These are phyloP conservation scores for Limosa lapponica DNA, from an alignment of 2,797 vertebrate genomes.

Conservation along the genomic window DNA sequence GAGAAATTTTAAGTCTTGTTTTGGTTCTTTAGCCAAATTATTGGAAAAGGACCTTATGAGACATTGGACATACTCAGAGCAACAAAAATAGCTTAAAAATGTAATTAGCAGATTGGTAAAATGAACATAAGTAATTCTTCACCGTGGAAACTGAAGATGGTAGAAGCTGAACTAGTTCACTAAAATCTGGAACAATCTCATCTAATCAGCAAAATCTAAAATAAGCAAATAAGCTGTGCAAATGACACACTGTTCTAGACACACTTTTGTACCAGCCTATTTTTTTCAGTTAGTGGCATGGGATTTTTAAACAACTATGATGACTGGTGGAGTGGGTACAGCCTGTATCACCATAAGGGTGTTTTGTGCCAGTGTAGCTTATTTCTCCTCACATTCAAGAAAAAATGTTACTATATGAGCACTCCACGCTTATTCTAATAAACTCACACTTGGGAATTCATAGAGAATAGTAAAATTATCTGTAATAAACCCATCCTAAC, in stretches of 20 bases:
- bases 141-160: background rate
- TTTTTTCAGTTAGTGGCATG: background rate
- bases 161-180: background rate
- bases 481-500: background rate
- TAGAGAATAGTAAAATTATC: background rate
- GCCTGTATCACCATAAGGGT: background rate
- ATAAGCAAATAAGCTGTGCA: background rate
- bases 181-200: background rate
- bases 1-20: background rate
- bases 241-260: background rate
- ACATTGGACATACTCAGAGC: background rate
- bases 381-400: background rate
- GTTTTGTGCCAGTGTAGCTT: background rate
- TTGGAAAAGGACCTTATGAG: background rate
- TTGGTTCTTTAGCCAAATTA: background rate
- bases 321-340: background rate
- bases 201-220: conserved; percentile 6
- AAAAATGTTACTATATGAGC: background rate
- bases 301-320: background rate
- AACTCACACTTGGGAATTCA: background rate
- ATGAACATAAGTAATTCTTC: background rate
- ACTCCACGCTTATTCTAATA: background rate
- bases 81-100: background rate
- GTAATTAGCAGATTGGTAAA: background rate
- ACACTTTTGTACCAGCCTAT: background rate